Base-by-base conservation (phyloP, 1,140 invertebrate genomes). In the Oryzaephilus surinamensis region DNA sequence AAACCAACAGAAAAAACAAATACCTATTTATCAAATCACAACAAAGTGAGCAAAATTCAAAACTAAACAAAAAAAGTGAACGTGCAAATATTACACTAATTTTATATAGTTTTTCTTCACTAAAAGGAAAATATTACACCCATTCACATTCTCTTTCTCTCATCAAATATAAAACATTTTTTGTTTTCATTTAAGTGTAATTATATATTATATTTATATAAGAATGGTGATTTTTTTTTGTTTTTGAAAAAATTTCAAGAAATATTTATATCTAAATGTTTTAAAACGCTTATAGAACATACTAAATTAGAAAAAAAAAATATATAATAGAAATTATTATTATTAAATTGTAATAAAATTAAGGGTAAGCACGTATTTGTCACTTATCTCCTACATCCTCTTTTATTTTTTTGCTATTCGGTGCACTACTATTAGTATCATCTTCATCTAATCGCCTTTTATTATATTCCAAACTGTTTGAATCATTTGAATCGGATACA, bases 351-450 rank as follows among this genome's bases (percentile, higher is more conserved):
- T 26, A 36, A 38, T 38, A 26, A 26, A 41, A 19, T 41, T 41
- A 32, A 41, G 26, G 32, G 26, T 41, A 41, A 20, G 38, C 38
- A 29, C 30, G 38, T 41, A 53, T 46, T 51, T 55, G 62, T 64
- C 62, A 64, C 60, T 64, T 64, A 40, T 58, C 54, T 34, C 53
- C 51, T 38, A 51, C 40, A 29, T 62, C 53, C 15, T 60, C 52
- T 49, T 58, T 60, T 18, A 50, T 43, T 54, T 61, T 62, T 52
- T 64, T 64, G 46, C 47, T 56, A 15, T n/a, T n/a, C n/a, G 55
- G 47, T 12, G 59, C 28, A 53, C 55, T 11, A 45, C 23, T 23
- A 34, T 51, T 57, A 21, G 47, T 46, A 16, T 57, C 49, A 17
- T 58, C 52, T 7, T 51, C 57, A 32, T 63, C 61, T 11, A 56